phyloP scores from a whole-genome alignment of 2,797 vertebrate genomes.

The Myiothlypis chrysogaster region DNA sequence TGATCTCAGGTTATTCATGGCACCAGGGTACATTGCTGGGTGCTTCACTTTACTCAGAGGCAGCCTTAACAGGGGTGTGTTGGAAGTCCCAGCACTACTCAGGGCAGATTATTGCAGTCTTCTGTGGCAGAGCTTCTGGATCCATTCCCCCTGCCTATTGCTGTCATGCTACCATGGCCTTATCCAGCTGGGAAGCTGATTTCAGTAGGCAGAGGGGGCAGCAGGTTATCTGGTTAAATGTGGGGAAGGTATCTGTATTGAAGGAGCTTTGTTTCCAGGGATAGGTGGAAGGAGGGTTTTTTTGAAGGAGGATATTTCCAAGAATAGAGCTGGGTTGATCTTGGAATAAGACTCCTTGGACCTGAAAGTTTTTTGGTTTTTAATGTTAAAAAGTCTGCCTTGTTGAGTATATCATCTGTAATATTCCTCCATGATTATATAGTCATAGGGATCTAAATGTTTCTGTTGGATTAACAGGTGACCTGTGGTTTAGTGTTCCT shows the following conservation, averaged over 20 bases:
- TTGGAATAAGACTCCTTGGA: not conserved
- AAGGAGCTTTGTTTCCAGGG: not conserved
- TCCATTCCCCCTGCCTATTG: not conserved
- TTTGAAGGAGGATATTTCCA: not conserved
- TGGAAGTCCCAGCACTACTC: not conserved
- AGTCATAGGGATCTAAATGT: not conserved
- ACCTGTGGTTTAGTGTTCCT: not conserved
- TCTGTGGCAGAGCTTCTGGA: not conserved
- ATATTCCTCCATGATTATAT: not conserved
- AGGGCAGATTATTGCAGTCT: not conserved
- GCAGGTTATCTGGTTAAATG: not conserved
- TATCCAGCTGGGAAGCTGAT: not conserved
- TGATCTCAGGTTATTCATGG: not conserved
- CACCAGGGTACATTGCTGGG: not conserved
- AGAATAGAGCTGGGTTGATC: not conserved
- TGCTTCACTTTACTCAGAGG: not conserved
- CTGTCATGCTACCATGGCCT: fast-evolving
- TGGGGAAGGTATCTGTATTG: not conserved
- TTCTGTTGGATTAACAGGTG: not conserved
- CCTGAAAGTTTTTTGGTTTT: not conserved
- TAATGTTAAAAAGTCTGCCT: not conserved
- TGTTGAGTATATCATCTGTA: fast-evolving
- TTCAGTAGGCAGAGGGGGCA: not conserved
- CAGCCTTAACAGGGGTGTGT: not conserved
- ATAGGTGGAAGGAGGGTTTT: not conserved